Conservation (phyloP, 2,797 vertebrate species). For the Furcifer pardalis region DNA sequence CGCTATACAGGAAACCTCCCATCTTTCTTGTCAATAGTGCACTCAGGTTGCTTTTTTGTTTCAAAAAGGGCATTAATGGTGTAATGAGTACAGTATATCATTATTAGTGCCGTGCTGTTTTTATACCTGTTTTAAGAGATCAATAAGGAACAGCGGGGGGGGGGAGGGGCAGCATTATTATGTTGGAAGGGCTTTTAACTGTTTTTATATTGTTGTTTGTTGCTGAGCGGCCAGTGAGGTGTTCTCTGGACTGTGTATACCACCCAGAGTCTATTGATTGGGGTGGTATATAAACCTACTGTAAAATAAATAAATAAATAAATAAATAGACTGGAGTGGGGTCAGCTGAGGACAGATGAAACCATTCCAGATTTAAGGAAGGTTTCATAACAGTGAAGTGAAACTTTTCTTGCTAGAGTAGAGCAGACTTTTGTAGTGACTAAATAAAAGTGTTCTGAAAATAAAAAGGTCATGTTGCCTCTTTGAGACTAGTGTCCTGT, state of each 20-base stretch:
- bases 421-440: slow-evolving; percentile 15
- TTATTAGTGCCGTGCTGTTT: too few species aligned
- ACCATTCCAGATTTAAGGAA: background rate
- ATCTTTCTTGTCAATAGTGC: slow-evolving; percentile 23
- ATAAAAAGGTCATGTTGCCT: background rate
- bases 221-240: too few species aligned
- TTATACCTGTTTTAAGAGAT: too few species aligned
- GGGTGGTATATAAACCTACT: too few species aligned
- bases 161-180: too few species aligned
- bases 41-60: slow-evolving; percentile 14
- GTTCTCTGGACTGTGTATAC: too few species aligned
- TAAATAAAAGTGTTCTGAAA: background rate
- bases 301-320: too few species aligned
- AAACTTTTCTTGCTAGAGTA: slow-evolving; percentile 15
- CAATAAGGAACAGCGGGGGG: too few species aligned
- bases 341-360: background rate
- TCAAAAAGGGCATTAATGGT: slow-evolving; percentile 15
- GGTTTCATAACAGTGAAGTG: background rate
- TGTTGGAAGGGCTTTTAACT: too few species aligned
- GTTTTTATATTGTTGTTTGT: too few species aligned
- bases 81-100: too few species aligned
- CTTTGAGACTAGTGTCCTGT: fast-evolving
- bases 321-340: background rate
- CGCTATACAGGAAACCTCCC: background rate
- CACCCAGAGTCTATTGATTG: too few species aligned